Evolutionary conservation across 2,797 vertebrate genomes (phyloP), one percentile per base, ranked within the genome.

Genomic region (Crax fasciolata): DNA sequence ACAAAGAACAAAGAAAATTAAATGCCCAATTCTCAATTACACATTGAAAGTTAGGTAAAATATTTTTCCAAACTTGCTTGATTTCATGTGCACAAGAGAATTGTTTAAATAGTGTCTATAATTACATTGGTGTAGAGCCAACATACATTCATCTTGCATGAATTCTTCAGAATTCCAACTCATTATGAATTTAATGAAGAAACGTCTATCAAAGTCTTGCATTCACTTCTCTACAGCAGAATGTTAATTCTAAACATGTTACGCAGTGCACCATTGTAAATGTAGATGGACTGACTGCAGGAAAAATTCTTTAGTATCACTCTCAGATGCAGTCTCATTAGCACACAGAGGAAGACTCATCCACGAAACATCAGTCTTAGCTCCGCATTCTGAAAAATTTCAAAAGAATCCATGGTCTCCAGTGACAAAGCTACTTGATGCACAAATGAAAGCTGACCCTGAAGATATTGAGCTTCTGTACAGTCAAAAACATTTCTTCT

Each of bases 1-100:
- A 66, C 72, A 92, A 96, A 83, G 75, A 96, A 93, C 80, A 96
- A 95, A 96, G 84, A 94, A 96, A 95, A 96, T 96, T 91, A 96
- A 89, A n/a, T 83, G 46, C 55, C 84, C 39, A 48, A 89, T 93
- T 96, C 76, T 52, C 77, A 92, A 78, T 94, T 94, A 85, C 44
- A 68, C 13, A 43, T 21, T 87, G 43, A 62, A 93, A 97, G 96
- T 91, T 85, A 94, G 43, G 76, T 68, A 48, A 92, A 94, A 90
- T 93, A 91, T 35, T 81, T 76, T 90, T 95, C 66, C 71, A 89
- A 92, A 92, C 48, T 78, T 72, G 48, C 77, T 93, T 87, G 49
- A 84, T 74, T 89, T 91, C 55, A 55, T 39, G 27, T 84, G 86
- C 84, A 76, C 20, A 21, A 79, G 65, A 92, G 57, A 74, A 67